A percentile compares a stretch with the other conserved stretches of the same genome.
These are phyloP conservation scores for Paramormyrops kingsleyae DNA, from an alignment of 2,113 vertebrate genomes.

Conservation along the genomic window DNA sequence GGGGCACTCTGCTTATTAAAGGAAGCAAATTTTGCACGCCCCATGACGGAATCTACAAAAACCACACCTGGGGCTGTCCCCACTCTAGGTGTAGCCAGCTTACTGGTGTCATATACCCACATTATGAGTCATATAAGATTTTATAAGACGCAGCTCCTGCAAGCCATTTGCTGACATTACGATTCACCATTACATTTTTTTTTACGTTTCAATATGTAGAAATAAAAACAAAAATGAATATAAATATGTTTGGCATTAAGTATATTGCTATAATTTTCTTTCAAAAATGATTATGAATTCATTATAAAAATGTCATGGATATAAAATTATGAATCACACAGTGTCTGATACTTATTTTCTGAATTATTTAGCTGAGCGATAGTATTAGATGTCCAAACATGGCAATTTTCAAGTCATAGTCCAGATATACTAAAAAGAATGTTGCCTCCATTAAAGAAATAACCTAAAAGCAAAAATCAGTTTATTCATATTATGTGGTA, in stretches of 20 bases:
- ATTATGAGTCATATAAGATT: neutral
- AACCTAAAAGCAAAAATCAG: neutral
- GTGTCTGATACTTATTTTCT: neutral
- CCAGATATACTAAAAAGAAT: neutral
- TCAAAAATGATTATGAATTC: neutral
- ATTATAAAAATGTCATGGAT: neutral
- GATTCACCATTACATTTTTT: neutral
- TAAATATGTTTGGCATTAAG: neutral
- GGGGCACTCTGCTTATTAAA: neutral
- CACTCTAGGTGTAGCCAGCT: neutral
- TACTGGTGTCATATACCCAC: neutral
- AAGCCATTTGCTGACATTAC: neutral
- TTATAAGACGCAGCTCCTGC: neutral
- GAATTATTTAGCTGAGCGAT: neutral
- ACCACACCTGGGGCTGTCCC: neutral
- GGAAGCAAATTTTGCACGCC: neutral
- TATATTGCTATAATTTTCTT: neutral
- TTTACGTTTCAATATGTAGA: neutral
- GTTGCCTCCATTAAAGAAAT: neutral
- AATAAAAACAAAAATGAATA: neutral
- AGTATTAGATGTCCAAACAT: neutral
- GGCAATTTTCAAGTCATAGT: neutral
- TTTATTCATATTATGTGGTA: neutral
- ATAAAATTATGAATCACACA: neutral
- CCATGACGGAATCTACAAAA: neutral